phyloP scores from a whole-genome alignment of 2,113 vertebrate genomes.

The Forbesichthys papilliferus region DNA sequence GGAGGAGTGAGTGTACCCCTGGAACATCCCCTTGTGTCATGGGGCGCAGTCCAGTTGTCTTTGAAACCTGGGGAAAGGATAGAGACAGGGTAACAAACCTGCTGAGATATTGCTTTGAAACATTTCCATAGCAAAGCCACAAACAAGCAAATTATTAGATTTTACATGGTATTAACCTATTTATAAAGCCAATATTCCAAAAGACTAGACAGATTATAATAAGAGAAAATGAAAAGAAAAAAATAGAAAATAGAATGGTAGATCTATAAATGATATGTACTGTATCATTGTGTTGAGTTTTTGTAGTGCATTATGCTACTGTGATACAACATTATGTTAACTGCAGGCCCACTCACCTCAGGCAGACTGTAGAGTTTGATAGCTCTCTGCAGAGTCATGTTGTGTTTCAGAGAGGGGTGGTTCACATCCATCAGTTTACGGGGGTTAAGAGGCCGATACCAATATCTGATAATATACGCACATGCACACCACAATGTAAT shows the following conservation, averaged over 20 bases:
- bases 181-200: too few relatives aligned
- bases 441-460: constrained; percentile 91
- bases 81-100: not conserved
- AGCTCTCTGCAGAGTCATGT: constrained; percentile 89
- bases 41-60: constrained; percentile 80
- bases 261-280: not conserved
- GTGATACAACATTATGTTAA: too few relatives aligned
- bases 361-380: constrained; percentile 91
- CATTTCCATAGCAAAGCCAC: not conserved
- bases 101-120: not conserved
- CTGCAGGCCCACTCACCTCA: constrained; percentile 78
- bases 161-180: too few relatives aligned
- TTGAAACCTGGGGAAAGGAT: constrained; percentile 23
- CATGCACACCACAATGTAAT: rapidly evolving
- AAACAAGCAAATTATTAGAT: too few relatives aligned
- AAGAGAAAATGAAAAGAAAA: too few relatives aligned
- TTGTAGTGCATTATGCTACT: too few relatives aligned
- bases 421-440: constrained; percentile 92
- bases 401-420: constrained; percentile 86
- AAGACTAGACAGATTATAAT: too few relatives aligned
- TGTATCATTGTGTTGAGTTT: not conserved
- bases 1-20: constrained; percentile 78
- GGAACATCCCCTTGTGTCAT: constrained; percentile 84
- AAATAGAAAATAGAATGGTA: not conserved
- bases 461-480: constrained; percentile 76